Conservation (phyloP, 1,140 invertebrate genomes). For the Drosophila chauvacae region DNA sequence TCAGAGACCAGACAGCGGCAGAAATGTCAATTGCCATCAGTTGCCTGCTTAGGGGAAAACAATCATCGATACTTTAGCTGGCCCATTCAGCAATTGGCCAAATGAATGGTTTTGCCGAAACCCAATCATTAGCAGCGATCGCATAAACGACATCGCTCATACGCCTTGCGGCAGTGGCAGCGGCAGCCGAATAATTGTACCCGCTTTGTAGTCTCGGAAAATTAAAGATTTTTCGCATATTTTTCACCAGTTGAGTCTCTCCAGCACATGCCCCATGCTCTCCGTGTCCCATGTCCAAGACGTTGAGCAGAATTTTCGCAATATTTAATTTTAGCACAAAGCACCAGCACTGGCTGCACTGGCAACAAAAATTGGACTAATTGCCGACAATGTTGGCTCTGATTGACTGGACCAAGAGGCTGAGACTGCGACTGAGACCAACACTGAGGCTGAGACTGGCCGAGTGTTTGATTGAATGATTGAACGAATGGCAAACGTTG, state of each 20-base stretch:
- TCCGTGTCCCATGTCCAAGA: slow-evolving; percentile 57
- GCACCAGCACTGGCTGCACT: slow-evolving; percentile 22
- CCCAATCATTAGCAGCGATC: slow-evolving; percentile 68
- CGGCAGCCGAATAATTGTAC: slow-evolving; percentile 54
- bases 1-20: slow-evolving; percentile 23
- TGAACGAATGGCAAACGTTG: slow-evolving; percentile 71
- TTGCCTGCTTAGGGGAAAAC: slow-evolving; percentile 53
- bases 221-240: slow-evolving; percentile 82
- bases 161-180: slow-evolving; percentile 61
- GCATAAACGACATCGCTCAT: slow-evolving; percentile 68
- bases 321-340: slow-evolving; percentile 79
- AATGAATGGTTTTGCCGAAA: slow-evolving; percentile 52
- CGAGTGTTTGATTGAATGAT: slow-evolving; percentile 76
- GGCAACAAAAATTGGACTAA: slow-evolving; percentile 77
- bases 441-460: slow-evolving; percentile 15
- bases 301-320: slow-evolving; percentile 79
- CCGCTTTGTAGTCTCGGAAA: slow-evolving; percentile 66
- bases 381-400: slow-evolving; percentile 72
- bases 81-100: slow-evolving; percentile 46
- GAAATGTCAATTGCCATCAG: slow-evolving; percentile 43
- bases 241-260: slow-evolving; percentile 33
- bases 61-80: slow-evolving; percentile 40
- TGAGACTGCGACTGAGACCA: slow-evolving; percentile 27
- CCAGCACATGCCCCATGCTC: slow-evolving; percentile 63
- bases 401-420: slow-evolving; percentile 70